Conservation (phyloP, 2,888 invertebrate species). For the Chloroclysta siterata region DNA sequence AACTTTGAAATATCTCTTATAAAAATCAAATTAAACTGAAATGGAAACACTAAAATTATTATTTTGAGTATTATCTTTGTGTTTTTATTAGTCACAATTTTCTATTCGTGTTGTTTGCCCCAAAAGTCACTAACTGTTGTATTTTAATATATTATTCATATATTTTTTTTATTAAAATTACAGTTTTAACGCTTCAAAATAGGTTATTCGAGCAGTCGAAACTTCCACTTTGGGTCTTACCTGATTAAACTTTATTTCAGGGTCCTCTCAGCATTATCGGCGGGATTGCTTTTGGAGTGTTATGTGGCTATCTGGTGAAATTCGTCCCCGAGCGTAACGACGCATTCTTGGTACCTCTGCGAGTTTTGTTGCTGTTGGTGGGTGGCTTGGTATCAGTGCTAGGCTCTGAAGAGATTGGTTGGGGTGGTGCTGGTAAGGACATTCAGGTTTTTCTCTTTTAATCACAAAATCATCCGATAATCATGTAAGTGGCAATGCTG, state of each 20-base stretch:
- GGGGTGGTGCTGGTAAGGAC: slow-evolving; percentile 84
- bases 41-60: too few relatives aligned
- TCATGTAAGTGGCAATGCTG: neutral
- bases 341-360: slow-evolving; percentile 91
- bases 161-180: too few relatives aligned
- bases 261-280: slow-evolving; percentile 92
- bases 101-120: too few relatives aligned
- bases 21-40: too few relatives aligned
- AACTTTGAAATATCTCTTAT: neutral
- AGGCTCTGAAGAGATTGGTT: slow-evolving; percentile 92
- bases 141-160: too few relatives aligned
- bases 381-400: slow-evolving; percentile 94
- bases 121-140: too few relatives aligned
- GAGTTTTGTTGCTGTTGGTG: slow-evolving; percentile 91
- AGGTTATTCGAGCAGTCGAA: too few relatives aligned
- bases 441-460: neutral
- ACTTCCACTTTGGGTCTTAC: too few relatives aligned
- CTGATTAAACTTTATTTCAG: slow-evolving; percentile 56
- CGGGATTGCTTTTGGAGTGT: slow-evolving; percentile 91
- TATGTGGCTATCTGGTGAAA: slow-evolving; percentile 92
- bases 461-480: too few relatives aligned
- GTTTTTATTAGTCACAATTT: too few relatives aligned
- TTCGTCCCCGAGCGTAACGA: slow-evolving; percentile 93
- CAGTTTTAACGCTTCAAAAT: too few relatives aligned
- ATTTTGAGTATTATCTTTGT: too few relatives aligned